phyloP scores from a whole-genome alignment of 2,888 invertebrate species.

The Drosophila mimetica region DNA sequence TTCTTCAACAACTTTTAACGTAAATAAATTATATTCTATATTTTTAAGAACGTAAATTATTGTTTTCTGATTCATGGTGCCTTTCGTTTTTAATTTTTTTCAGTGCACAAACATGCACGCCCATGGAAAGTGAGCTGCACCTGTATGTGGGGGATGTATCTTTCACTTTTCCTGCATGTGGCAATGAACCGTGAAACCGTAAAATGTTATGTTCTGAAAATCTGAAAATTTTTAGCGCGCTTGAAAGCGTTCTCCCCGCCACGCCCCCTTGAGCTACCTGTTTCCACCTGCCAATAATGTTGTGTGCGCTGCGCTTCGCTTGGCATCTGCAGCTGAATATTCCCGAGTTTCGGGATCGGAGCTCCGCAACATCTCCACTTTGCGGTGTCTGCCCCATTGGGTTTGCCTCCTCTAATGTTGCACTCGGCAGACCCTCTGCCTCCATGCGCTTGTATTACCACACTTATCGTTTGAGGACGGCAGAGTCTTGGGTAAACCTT shows the following conservation, averaged over 20 bases:
- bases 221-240: slow-evolving; percentile 80
- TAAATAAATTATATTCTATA: too few relatives aligned
- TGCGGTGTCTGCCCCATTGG: slow-evolving; percentile 43
- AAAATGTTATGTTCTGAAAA: slow-evolving; percentile 81
- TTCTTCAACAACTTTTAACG: too few relatives aligned
- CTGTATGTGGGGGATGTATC: slow-evolving; percentile 55
- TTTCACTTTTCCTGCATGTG: slow-evolving; percentile 77
- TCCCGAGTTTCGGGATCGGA: slow-evolving; percentile 29
- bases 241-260: slow-evolving; percentile 60
- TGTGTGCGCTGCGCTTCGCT: slow-evolving; percentile 37
- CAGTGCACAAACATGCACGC: background rate
- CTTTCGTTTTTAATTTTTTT: too few relatives aligned
- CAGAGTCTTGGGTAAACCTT: slow-evolving; percentile 13
- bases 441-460: background rate
- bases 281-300: slow-evolving; percentile 51
- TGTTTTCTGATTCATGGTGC: too few relatives aligned
- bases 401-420: background rate
- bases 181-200: slow-evolving; percentile 81
- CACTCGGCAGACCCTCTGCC: background rate
- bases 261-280: slow-evolving; percentile 24
- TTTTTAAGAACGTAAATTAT: too few relatives aligned
- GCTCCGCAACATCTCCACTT: slow-evolving; percentile 28
- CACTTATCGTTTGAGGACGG: slow-evolving; percentile 6
- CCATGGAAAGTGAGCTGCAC: slow-evolving; percentile 15
- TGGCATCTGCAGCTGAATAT: slow-evolving; percentile 52